These are phyloP conservation scores for Clarias magur DNA, from an alignment of 2,113 vertebrate species.

Conservation along the genomic window DNA sequence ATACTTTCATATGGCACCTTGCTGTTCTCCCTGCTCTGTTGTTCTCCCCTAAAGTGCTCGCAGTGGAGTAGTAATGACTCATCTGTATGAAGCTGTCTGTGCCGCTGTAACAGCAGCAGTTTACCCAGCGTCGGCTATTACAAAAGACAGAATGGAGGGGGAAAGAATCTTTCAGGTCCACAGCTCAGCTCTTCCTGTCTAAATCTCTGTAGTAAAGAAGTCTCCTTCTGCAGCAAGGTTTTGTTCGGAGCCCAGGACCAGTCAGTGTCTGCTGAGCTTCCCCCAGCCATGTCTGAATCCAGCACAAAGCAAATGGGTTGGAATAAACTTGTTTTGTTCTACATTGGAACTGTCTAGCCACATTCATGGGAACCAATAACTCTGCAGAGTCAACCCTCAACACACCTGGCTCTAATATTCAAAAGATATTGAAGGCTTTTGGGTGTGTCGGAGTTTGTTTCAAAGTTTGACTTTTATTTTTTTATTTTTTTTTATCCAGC, in stretches of 20 bases:
- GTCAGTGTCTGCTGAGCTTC: conserved; percentile 40
- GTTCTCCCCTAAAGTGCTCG: conserved; percentile 25
- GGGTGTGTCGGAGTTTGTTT: not conserved
- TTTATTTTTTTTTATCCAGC: not conserved
- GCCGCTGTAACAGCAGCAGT: conserved; percentile 33
- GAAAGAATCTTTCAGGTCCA: conserved; percentile 12
- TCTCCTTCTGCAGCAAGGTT: conserved; percentile 14
- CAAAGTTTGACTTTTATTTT: not conserved
- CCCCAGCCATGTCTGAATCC: conserved; percentile 40
- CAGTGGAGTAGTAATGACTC: conserved; percentile 43
- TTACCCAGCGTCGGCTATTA: conserved; percentile 22
- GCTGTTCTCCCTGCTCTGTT: conserved; percentile 25
- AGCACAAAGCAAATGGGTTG: conserved; percentile 49
- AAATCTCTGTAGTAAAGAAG: not conserved
- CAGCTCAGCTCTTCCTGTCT: conserved; percentile 2
- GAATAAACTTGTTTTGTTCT: conserved; percentile 52
- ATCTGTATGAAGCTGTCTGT: conserved; percentile 47
- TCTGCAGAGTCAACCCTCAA: not conserved
- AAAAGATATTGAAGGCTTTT: not conserved
- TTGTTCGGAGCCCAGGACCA: conserved; percentile 18
- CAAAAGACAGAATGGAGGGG: conserved; percentile 16
- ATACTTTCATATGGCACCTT: conserved; percentile 8
- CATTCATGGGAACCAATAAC: not conserved
- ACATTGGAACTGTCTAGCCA: conserved; percentile 6
- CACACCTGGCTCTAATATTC: conserved; percentile 1